Evolutionary conservation across 2,888 invertebrate genomes (phyloP).

Genomic region (Callinectes sapidus): DNA sequence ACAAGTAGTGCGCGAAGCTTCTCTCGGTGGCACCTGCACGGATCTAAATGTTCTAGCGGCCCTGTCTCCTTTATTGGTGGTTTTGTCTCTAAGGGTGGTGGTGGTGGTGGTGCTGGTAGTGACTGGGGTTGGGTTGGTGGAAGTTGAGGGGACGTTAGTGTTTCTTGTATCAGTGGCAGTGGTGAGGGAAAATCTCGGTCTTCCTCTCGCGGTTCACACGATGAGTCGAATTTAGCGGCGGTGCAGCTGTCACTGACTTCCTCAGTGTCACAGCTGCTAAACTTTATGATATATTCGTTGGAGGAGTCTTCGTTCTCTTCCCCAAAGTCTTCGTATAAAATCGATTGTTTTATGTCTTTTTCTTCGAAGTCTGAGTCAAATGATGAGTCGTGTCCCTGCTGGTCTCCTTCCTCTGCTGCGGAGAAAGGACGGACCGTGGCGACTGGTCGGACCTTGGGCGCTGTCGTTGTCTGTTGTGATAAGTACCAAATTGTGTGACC

Average conservation of each 20-base stretch:
- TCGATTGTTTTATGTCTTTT: background rate
- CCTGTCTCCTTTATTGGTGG: background rate
- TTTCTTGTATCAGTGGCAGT: background rate
- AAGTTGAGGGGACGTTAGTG: background rate
- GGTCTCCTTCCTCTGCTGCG: background rate
- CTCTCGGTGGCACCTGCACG: conserved; percentile 46
- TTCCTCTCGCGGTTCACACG: conserved; percentile 13
- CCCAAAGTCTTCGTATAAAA: background rate
- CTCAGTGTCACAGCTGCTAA: background rate
- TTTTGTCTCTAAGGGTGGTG: background rate
- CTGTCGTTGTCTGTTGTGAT: background rate
- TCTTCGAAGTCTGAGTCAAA: background rate
- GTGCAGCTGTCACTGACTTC: background rate
- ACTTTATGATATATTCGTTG: background rate
- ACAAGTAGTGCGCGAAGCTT: background rate
- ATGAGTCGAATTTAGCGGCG: background rate
- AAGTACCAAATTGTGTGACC: background rate
- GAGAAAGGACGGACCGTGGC: conserved; percentile 40
- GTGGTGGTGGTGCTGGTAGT: background rate
- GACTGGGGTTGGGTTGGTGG: background rate
- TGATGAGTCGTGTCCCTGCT: background rate
- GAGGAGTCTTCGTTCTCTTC: background rate
- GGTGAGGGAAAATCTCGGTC: background rate
- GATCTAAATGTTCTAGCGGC: background rate
- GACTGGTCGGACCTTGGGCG: conserved; percentile 46